Conservation (phyloP, 2,113 vertebrate species). For the Dicrurus megarhynchus region DNA sequence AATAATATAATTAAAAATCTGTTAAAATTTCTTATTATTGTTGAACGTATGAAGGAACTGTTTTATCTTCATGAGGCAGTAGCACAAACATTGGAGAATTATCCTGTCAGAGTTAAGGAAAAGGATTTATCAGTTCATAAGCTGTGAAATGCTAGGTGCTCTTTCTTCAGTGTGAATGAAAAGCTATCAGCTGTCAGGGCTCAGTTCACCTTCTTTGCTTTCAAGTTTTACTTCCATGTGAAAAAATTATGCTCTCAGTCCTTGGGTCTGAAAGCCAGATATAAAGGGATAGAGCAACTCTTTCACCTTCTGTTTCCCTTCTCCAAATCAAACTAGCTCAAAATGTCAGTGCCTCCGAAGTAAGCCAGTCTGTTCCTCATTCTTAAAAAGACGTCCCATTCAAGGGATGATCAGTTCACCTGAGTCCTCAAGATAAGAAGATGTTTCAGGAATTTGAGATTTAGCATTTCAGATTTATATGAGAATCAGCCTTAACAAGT, state of each 20-base stretch:
- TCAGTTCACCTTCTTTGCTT: neutral
- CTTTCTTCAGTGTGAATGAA: neutral
- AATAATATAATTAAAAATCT: neutral
- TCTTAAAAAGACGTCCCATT: neutral
- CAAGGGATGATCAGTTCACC: neutral
- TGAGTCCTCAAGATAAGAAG: neutral
- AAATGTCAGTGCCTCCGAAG: neutral
- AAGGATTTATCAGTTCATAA: neutral
- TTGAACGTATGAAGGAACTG: neutral
- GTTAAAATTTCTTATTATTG: neutral
- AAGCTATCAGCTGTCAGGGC: neutral
- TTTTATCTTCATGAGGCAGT: neutral
- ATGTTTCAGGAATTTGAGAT: neutral
- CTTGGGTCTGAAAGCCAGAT: neutral
- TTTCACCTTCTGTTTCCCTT: neutral
- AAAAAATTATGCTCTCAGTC: neutral
- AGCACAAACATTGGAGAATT: neutral
- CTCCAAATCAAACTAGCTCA: neutral
- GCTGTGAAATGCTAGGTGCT: neutral
- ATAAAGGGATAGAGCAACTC: neutral
- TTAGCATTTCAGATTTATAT: neutral
- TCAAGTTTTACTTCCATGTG: constrained; percentile 1
- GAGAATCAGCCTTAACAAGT: neutral
- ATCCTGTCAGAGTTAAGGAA: neutral
- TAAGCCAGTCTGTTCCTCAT: neutral